Percentiles rank a stretch among this genome's conserved stretches.
phyloP scores from a whole-genome alignment of 1,140 invertebrate species.

The Aphelenchoides besseyi region DNA sequence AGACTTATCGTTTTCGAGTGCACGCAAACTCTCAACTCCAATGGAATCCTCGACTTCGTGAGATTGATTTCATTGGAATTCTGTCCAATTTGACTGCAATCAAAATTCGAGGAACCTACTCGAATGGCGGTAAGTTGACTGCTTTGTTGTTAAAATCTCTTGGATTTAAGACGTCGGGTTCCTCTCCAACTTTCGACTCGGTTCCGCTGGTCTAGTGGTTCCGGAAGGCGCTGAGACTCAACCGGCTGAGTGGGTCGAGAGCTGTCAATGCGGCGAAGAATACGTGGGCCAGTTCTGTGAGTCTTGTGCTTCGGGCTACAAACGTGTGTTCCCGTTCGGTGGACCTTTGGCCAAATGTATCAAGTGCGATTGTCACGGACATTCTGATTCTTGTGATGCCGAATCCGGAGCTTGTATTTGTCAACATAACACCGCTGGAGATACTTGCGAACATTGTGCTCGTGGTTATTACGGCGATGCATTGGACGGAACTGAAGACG shows the following conservation, averaged over 20 bases:
- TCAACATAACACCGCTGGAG: conserved; percentile 84
- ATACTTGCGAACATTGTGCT: conserved; percentile 87
- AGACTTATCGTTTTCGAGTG: conserved; percentile 75
- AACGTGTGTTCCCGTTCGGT: conserved; percentile 81
- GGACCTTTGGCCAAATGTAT: conserved; percentile 88
- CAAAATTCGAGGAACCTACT: conserved; percentile 86
- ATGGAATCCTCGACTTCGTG: conserved; percentile 81
- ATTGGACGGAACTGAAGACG: conserved; percentile 77
- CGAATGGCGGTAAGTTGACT: conserved; percentile 70
- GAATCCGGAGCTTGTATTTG: conserved; percentile 73
- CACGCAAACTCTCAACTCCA: conserved; percentile 80
- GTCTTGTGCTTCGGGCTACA: conserved; percentile 86
- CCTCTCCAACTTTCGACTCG: conserved; percentile 45
- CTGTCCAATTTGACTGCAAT: conserved; percentile 87
- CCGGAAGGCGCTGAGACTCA: conserved; percentile 65
- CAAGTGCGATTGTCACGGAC: conserved; percentile 89
- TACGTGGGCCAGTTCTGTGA: conserved; percentile 92
- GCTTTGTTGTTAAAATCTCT: conserved; percentile 72
- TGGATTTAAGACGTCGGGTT: conserved; percentile 66
- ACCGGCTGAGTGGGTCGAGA: conserved; percentile 84
- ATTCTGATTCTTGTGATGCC: conserved; percentile 90
- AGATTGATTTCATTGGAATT: conserved; percentile 83
- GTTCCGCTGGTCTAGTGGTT: conserved; percentile 44
- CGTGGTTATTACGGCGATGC: conserved; percentile 92
- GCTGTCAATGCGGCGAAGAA: conserved; percentile 84